Conservation (phyloP, 30 jellyfish, hydroid and myxozoan species). For the Chironex yamaguchii region DNA sequence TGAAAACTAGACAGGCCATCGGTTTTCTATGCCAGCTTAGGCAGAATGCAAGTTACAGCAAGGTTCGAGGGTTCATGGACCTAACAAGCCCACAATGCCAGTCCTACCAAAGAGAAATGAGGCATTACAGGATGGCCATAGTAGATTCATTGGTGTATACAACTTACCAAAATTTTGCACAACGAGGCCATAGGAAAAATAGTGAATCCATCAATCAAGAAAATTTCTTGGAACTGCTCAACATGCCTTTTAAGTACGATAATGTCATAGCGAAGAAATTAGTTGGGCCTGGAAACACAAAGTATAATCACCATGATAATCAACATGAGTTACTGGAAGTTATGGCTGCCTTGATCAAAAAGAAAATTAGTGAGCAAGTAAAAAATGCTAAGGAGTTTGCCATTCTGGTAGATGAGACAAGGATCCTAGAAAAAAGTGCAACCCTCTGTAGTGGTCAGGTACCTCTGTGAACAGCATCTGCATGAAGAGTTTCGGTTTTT, state of each 20-base stretch:
- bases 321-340: neutral
- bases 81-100: neutral
- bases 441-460: neutral
- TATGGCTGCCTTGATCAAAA: neutral
- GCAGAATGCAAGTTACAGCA: neutral
- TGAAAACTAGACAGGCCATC: neutral
- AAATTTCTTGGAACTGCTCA: neutral
- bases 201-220: neutral
- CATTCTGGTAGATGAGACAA: neutral
- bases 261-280: neutral
- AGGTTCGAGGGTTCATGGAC: neutral
- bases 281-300: neutral
- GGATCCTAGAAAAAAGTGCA: neutral
- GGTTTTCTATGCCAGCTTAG: neutral
- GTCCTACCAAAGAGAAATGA: neutral
- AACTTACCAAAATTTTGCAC: neutral
- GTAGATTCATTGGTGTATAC: neutral
- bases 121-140: neutral
- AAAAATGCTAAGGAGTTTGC: neutral
- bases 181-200: neutral
- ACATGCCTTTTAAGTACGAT: neutral
- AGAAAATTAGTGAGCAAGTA: neutral
- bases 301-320: neutral
- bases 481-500: neutral
- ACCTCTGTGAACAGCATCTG: neutral